phyloP scores from a whole-genome alignment of 2,888 invertebrate species.

The Trissolcus japonicus region DNA sequence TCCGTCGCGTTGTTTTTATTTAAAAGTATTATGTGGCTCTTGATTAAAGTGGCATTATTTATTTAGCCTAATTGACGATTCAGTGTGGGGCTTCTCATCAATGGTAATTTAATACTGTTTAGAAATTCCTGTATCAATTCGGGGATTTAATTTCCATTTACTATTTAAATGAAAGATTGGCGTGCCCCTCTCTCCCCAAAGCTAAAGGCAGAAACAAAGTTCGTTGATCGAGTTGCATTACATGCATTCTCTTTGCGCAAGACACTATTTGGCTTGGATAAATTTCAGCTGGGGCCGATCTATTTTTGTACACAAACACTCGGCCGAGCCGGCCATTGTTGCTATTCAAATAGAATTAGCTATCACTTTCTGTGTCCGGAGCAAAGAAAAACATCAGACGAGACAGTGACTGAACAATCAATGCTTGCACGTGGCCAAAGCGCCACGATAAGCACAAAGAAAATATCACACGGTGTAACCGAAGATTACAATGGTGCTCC shows the following conservation, averaged over 20 bases:
- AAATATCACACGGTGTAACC: slow-evolving; percentile 10
- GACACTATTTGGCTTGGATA: slow-evolving; percentile 40
- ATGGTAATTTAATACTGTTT: too few relatives aligned
- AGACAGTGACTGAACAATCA: slow-evolving; percentile 36
- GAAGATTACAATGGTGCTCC: slow-evolving; percentile 24
- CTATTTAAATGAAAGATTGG: slow-evolving; percentile 27
- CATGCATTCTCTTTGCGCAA: slow-evolving; percentile 23
- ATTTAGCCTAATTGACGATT: neutral
- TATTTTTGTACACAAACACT: slow-evolving; percentile 46
- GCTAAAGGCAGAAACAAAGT: neutral
- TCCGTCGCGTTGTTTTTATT: neutral
- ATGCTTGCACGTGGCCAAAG: slow-evolving; percentile 35
- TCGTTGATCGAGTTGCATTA: slow-evolving; percentile 18
- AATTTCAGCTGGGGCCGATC: slow-evolving; percentile 39
- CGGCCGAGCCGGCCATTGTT: slow-evolving; percentile 37
- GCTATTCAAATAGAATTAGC: slow-evolving; percentile 49
- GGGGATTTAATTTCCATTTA: slow-evolving; percentile 1
- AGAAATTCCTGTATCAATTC: too few relatives aligned
- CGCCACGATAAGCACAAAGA: slow-evolving; percentile 26
- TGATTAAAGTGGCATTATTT: slow-evolving; percentile 1
- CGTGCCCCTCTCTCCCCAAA: neutral
- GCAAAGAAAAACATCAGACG: slow-evolving; percentile 33
- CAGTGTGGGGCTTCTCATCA: too few relatives aligned
- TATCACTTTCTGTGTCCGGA: slow-evolving; percentile 30
- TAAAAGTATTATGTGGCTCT: neutral